These are phyloP conservation scores for Caenorhabditis briggsae DNA, from an alignment of 1,140 invertebrate genomes.

Conservation along the genomic window DNA sequence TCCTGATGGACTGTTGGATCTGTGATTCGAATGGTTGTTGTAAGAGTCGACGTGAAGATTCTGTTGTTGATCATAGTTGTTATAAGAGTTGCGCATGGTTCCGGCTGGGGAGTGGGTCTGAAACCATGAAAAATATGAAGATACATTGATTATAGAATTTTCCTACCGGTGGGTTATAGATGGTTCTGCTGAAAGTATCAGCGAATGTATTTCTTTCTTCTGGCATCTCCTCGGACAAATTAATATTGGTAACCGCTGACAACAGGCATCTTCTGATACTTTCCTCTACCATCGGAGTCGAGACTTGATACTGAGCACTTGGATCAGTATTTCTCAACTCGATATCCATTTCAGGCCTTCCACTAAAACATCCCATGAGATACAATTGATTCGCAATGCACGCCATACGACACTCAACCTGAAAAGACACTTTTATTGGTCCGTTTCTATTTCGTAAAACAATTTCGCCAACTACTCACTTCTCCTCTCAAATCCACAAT, in stretches of 20 bases:
- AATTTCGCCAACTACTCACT: slow-evolving; percentile 1
- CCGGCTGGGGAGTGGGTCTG: slow-evolving; percentile 32
- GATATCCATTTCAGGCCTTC: slow-evolving; percentile 73
- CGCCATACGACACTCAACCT: slow-evolving; percentile 72
- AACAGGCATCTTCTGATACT: slow-evolving; percentile 69
- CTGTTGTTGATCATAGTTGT: slow-evolving; percentile 2
- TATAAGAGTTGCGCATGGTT: slow-evolving; percentile 35
- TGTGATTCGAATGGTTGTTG: background rate
- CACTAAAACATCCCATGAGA: slow-evolving; percentile 73
- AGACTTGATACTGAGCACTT: slow-evolving; percentile 49
- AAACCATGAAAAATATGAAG: no score
- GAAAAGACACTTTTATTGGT: slow-evolving; percentile 50
- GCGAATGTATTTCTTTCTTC: slow-evolving; percentile 48
- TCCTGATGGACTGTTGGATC: slow-evolving; percentile 35
- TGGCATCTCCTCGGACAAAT: slow-evolving; percentile 66
- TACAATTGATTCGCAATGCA: slow-evolving; percentile 75
- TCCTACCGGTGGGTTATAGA: slow-evolving; percentile 46
- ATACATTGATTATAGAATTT: no score
- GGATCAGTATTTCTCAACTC: slow-evolving; percentile 67
- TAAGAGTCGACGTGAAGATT: slow-evolving; percentile 46
- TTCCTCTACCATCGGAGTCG: slow-evolving; percentile 67
- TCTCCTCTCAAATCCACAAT: slow-evolving; percentile 67
- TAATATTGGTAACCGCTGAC: slow-evolving; percentile 71
- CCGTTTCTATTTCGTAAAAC: background rate
- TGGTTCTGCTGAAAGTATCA: slow-evolving; percentile 45